Evolutionary conservation across 2,888 invertebrate genomes (phyloP), one percentile per base, ranked within the genome.

Genomic region (Ichneumoninae sp.): DNA sequence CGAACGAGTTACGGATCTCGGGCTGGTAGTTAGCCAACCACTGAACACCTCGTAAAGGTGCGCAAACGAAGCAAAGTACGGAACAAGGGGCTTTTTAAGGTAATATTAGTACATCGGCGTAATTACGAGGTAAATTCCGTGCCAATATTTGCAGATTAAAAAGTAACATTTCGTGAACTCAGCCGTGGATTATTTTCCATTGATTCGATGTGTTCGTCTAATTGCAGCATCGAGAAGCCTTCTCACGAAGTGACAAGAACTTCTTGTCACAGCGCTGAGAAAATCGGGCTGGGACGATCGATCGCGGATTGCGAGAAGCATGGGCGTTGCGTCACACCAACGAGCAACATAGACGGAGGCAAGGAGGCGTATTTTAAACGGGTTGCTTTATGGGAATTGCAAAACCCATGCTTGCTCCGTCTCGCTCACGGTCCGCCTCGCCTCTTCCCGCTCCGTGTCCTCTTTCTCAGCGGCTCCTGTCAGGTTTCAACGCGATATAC

Each of bases 1-100:
- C 78, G 68, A 77, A 81, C 87, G 81, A 89, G 89, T 88, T 89
- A 89, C 83, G 80, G 78, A 82, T 85, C 86, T 86, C 76, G 47
- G 47, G 36, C 54, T 30, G 60, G 36, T 33, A 83, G 85, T 87
- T 87, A 86, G 85, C 85, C 82, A 88, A 88, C 79, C 54, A 66
- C 86, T 85, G 65, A 80, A 69, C 79, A 86, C 54, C 54, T 85
- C 74, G 82, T 83, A 81, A 87, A 83, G 81, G 83, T 87, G 87
- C 86, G 87, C 88, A 83, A 80, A 86, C 82, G 65, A 33, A 70
- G 68, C 83, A 65, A 40, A 73, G 7, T 26, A 44, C n/a, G 26
- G 33, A 4, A 30, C 44, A 30, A 60, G 54, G 8, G 26, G 19
- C 10, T 36, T 63, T 74, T 33, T 19, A 74, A 50, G 47, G 63